Evolutionary conservation across 2,797 vertebrate species (phyloP).

Genomic region (Xiphorhynchus erythropygius): DNA sequence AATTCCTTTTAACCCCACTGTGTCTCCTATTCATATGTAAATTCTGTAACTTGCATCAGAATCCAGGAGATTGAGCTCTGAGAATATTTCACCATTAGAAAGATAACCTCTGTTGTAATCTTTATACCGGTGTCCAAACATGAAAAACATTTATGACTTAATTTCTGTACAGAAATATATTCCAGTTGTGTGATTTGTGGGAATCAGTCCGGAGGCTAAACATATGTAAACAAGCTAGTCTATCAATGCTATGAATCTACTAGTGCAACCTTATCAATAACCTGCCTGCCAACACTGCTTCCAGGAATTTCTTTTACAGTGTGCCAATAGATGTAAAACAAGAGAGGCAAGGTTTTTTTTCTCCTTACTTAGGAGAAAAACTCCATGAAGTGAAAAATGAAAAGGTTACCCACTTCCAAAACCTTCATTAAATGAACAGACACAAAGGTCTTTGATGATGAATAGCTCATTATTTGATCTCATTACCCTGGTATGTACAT

Average conservation of each 20-base stretch:
- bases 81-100: background rate
- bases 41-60: background rate
- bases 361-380: background rate
- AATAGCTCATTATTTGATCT: constrained; percentile 36
- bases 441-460: constrained; percentile 25
- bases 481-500: background rate
- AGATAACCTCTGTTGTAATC: background rate
- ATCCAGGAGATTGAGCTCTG: background rate
- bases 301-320: background rate
- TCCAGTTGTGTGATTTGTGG: background rate
- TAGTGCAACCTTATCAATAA: background rate
- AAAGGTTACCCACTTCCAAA: constrained; percentile 29
- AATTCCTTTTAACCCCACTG: background rate
- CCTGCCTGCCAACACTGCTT: background rate
- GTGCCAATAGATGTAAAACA: background rate
- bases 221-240: background rate
- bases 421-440: constrained; percentile 3
- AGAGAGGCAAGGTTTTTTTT: background rate
- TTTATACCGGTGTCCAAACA: background rate
- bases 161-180: background rate
- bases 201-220: background rate
- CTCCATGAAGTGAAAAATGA: constrained; percentile 14
- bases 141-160: background rate
- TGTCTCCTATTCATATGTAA: background rate
- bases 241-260: background rate